Evolutionary conservation across 2,797 vertebrate species (phyloP).

Genomic region (Chaunax sp.): DNA sequence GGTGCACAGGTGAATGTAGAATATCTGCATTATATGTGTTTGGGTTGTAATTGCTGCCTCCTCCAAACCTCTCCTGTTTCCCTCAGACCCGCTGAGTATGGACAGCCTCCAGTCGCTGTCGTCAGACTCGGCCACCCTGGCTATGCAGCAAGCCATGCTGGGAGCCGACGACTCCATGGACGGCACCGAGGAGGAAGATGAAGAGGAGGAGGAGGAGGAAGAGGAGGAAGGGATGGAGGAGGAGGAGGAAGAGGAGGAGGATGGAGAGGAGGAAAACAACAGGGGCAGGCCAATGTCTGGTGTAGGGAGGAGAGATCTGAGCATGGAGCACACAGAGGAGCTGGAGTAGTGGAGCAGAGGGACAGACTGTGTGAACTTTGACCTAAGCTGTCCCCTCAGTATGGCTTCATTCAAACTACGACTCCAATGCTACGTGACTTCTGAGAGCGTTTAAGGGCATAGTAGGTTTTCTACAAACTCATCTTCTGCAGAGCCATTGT

Average conservation of each 20-base stretch:
- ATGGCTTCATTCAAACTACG: conserved; percentile 28
- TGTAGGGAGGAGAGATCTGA: conserved; percentile 82
- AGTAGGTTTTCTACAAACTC: conserved; percentile 35
- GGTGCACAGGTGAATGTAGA: too few species aligned
- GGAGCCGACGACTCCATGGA: conserved; percentile 93
- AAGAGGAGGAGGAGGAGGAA: conserved; percentile 92
- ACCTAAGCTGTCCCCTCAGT: conserved; percentile 32
- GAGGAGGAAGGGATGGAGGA: conserved; percentile 87
- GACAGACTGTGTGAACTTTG: conserved; percentile 29
- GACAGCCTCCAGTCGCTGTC: conserved; percentile 95
- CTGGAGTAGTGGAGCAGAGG: conserved; percentile 90
- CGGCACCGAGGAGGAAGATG: conserved; percentile 95
- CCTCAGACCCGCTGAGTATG: conserved; percentile 89
- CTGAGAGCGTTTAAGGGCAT: conserved; percentile 41
- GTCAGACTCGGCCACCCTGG: conserved; percentile 94
- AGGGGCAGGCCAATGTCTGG: conserved; percentile 85
- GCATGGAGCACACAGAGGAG: conserved; percentile 93
- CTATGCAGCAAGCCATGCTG: conserved; percentile 98
- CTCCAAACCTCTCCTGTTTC: not conserved
- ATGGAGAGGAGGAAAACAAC: conserved; percentile 86
- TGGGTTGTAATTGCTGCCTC: too few species aligned
- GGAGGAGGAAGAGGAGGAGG: conserved; percentile 88
- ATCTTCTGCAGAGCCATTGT: conserved; percentile 39
- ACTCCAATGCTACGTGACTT: conserved; percentile 24
- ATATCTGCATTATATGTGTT: too few species aligned